phyloP scores from a whole-genome alignment of 1,140 invertebrate species.

The Megathymus violae region DNA sequence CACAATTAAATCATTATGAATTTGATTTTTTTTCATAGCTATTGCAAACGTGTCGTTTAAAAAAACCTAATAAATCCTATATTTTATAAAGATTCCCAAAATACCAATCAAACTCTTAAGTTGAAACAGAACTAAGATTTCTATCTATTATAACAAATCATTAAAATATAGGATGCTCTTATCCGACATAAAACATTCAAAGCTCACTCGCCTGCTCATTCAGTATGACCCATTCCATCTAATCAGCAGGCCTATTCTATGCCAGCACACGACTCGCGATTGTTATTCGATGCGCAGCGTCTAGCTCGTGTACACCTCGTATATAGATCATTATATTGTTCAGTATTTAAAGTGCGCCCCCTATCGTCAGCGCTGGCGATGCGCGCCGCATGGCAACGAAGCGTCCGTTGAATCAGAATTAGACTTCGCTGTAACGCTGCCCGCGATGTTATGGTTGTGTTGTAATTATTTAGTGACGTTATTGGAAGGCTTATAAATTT shows the following conservation, averaged over 20 bases:
- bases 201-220: neutral
- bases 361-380: conserved; percentile 55
- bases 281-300: conserved; percentile 56
- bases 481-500: too few species aligned
- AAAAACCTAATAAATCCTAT: too few species aligned
- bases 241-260: conserved; percentile 41
- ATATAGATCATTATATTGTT: conserved; percentile 81
- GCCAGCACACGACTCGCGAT: conserved; percentile 43
- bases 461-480: conserved; percentile 12
- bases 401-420: conserved; percentile 56
- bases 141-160: too few species aligned
- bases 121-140: too few species aligned
- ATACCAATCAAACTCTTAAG: too few species aligned
- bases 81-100: too few species aligned
- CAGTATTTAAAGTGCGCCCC: conserved; percentile 68
- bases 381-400: conserved; percentile 50
- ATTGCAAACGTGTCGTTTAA: too few species aligned
- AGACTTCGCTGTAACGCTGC: conserved; percentile 47
- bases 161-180: too few species aligned
- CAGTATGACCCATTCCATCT: conserved; percentile 35
- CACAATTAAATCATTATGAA: too few species aligned
- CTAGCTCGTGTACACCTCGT: conserved; percentile 75
- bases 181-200: too few species aligned
- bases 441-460: conserved; percentile 22
- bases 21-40: too few species aligned